Evolutionary conservation across 2,888 invertebrate species (phyloP), one percentile per base, ranked within the genome.

Genomic region (Malthinus flaveolus): DNA sequence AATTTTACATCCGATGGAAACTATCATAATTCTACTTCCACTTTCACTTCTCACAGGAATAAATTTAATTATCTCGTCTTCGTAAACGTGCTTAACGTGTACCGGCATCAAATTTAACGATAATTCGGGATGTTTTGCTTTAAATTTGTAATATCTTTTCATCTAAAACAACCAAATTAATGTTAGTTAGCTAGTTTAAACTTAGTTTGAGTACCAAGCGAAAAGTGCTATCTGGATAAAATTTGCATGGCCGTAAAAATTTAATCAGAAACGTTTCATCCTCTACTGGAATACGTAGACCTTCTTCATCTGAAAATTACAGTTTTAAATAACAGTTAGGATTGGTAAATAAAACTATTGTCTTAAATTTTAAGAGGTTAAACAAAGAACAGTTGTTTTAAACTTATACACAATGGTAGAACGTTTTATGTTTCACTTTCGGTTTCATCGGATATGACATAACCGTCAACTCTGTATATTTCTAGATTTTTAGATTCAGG

Each of bases 161-260:
- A 92, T 83, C 91, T 91, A 75, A 31, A 79, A 32, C 9, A 49
- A 49, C 13, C 1, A 32, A 48, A 23, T 15, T 15, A 12, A 5
- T 11, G 2, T 23, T 23, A 5, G 2, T 3, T 23, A 5, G 13
- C 9, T 23, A 6, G 1, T 15, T 23, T 3, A 23, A 23, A n/a
- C n/a, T n/a, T 23, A 23, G 5, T 23, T 23, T 23, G 13, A 42
- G 9, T 42, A 92, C 89, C 78, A 90, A 81, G 75, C 86, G 85
- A 63, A 89, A 87, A 2, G 94, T 89, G 67, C 91, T 87, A 49
- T 91, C 88, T 0, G 92, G 85, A 73, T 95, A 91, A 78, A 89
- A 95, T 78, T 94, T 93, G 72, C 90, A 88, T 0, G 94, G 94
- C 57, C 95, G 83, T 44, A 95, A 80, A 73, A 93, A 95, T 77